phyloP scores from a whole-genome alignment of 2,888 invertebrate genomes.

The Taphrorychus bicolor region DNA sequence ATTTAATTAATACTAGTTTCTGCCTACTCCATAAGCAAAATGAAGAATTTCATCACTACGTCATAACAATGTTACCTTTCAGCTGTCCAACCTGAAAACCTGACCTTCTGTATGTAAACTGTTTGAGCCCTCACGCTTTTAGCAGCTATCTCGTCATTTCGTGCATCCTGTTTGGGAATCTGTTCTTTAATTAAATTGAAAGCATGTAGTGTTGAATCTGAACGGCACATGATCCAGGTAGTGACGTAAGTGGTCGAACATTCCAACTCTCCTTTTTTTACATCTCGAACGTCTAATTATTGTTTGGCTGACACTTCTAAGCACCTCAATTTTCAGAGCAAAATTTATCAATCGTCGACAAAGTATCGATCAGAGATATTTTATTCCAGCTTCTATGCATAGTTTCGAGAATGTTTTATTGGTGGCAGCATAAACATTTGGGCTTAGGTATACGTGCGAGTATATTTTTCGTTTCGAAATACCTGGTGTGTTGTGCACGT shows the following conservation, averaged over 20 bases:
- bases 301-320: background rate
- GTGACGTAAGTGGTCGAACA: background rate
- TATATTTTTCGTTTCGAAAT: background rate
- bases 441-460: no score
- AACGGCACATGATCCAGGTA: background rate
- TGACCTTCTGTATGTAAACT: no score
- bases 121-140: no score
- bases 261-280: background rate
- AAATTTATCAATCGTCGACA: background rate
- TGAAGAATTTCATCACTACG: no score
- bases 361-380: background rate
- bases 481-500: background rate
- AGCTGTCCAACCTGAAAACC: no score
- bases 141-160: background rate
- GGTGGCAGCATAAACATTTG: background rate
- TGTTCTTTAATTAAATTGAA: background rate
- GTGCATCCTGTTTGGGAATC: background rate
- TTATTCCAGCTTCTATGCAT: background rate
- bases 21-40: background rate
- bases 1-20: background rate
- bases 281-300: background rate
- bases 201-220: background rate
- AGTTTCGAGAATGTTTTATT: background rate
- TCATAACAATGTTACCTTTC: no score
- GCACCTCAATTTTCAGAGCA: background rate